Conservation (phyloP, 2,113 vertebrate species). For the Nycticryphes semicollaris region DNA sequence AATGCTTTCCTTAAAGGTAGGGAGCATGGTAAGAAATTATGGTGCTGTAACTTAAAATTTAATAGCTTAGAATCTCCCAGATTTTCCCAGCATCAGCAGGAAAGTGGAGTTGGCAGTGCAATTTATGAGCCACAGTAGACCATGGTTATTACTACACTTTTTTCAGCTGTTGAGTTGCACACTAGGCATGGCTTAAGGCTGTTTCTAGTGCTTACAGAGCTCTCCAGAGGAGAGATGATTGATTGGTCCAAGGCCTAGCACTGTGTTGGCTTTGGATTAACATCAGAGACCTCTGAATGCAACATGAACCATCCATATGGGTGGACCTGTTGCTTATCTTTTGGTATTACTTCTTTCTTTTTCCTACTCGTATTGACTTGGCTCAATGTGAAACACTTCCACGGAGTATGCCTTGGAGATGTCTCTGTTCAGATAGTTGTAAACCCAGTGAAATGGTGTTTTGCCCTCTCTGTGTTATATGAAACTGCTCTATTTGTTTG, state of each 20-base stretch:
- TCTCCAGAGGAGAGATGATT: background rate
- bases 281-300: background rate
- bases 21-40: background rate
- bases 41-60: background rate
- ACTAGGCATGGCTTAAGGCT: background rate
- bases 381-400: background rate
- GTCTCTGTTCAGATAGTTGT: background rate
- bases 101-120: background rate
- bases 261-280: background rate
- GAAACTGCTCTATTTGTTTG: background rate
- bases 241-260: background rate
- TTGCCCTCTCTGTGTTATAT: too few species aligned
- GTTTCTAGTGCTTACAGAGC: background rate
- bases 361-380: rapidly evolving
- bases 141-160: background rate
- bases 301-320: rapidly evolving
- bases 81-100: background rate
- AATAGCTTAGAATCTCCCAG: background rate
- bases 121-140: background rate
- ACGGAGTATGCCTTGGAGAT: background rate
- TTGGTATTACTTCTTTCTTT: background rate
- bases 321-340: background rate
- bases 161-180: background rate
- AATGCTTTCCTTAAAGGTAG: background rate
- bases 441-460: background rate